Percentiles rank a stretch among this genome's conserved stretches.
phyloP scores from a whole-genome alignment of 2,113 vertebrate genomes.

The Cryptotis parvus region DNA sequence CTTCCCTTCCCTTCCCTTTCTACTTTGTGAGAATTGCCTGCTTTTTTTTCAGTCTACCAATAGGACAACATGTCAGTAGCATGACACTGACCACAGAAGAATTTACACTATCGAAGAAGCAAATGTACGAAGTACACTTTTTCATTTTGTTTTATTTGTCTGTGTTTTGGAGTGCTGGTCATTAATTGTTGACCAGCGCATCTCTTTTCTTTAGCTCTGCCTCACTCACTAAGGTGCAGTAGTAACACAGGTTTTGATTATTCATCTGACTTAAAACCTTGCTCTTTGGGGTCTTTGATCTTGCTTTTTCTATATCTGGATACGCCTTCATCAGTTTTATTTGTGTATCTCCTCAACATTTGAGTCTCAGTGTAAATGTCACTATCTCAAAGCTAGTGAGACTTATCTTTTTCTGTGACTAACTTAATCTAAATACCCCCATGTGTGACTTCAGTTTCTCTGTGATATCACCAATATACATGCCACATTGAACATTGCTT shows the following conservation, averaged over 20 bases:
- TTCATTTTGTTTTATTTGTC: background rate
- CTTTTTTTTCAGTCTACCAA: conserved; percentile 1
- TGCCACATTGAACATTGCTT: background rate
- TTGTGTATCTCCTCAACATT: background rate
- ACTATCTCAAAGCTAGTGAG: background rate
- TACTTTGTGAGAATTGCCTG: background rate
- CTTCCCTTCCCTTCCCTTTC: too few relatives aligned
- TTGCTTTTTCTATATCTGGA: background rate
- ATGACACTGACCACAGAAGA: background rate
- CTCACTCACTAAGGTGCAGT: background rate
- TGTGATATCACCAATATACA: background rate
- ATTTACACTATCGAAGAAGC: background rate
- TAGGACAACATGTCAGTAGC: background rate
- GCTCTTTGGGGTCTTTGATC: background rate
- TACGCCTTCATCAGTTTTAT: background rate
- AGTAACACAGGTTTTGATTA: background rate
- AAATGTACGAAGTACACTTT: background rate
- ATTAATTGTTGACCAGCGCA: background rate
- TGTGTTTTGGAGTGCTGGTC: background rate
- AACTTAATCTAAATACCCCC: background rate
- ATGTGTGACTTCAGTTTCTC: background rate
- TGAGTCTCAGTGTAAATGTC: background rate
- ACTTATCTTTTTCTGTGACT: background rate
- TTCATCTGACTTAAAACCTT: background rate
- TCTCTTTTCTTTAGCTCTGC: background rate